A percentile compares a stretch with the other conserved stretches of the same genome.
Conservation (phyloP, 2,888 invertebrate species). For the Phengaris alcon region DNA sequence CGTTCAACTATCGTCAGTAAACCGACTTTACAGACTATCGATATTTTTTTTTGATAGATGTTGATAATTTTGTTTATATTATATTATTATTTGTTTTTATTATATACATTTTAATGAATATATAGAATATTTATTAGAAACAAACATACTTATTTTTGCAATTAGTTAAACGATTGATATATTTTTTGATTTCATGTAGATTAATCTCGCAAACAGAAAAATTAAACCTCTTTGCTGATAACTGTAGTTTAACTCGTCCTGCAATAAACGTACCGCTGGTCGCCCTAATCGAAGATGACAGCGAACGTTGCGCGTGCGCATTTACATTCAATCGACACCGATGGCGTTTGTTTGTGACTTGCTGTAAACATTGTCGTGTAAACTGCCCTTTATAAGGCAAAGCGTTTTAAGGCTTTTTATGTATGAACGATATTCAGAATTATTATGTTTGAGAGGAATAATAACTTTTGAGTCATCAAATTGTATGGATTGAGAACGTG, state of each 20-base stretch:
- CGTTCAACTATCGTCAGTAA: no score
- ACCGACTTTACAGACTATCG: no score
- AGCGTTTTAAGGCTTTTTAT: background rate
- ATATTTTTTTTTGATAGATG: no score
- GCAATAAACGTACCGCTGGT: slow-evolving; percentile 35
- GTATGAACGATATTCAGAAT: no score
- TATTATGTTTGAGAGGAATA: no score
- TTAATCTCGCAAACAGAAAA: background rate
- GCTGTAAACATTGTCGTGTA: slow-evolving; percentile 34
- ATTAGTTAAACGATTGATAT: no score
- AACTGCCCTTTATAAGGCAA: slow-evolving; percentile 32
- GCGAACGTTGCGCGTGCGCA: slow-evolving; percentile 54
- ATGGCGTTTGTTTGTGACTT: slow-evolving; percentile 54
- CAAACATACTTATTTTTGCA: no score
- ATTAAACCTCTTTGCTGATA: background rate
- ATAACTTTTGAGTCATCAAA: no score
- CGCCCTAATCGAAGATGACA: slow-evolving; percentile 53
- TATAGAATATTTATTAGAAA: no score
- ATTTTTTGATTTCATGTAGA: background rate
- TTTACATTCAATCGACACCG: slow-evolving; percentile 68
- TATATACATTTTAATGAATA: no score
- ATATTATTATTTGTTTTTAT: no score
- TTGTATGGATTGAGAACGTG: no score
- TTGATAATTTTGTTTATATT: background rate
- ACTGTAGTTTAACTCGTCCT: background rate